Evolutionary conservation across 2,888 invertebrate species (phyloP).

Genomic region (Acrocyrtus sp.): DNA sequence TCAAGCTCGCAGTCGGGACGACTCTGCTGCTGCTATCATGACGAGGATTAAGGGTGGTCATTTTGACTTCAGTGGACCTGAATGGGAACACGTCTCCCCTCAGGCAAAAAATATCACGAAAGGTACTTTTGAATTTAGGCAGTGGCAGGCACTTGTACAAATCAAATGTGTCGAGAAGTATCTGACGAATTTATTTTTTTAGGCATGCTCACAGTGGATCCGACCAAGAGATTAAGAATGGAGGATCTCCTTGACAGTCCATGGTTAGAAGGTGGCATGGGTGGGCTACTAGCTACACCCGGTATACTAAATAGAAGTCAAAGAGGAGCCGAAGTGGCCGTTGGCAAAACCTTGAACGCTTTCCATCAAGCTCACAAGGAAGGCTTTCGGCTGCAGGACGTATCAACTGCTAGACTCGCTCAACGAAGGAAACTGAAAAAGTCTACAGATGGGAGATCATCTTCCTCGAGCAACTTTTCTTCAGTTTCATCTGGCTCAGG

Average conservation of each 20-base stretch:
- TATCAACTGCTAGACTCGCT: constrained; percentile 76
- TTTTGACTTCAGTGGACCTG: constrained; percentile 78
- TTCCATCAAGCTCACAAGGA: constrained; percentile 76
- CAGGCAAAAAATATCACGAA: constrained; percentile 80
- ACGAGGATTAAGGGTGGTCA: constrained; percentile 81
- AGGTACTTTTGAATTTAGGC: constrained; percentile 66
- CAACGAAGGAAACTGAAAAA: constrained; percentile 74
- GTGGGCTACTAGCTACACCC: constrained; percentile 70
- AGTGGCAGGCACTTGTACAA: too few species aligned
- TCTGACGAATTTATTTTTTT: constrained; percentile 10
- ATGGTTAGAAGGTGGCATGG: constrained; percentile 72
- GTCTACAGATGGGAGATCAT: constrained; percentile 67
- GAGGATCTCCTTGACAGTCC: constrained; percentile 74
- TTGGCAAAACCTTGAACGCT: constrained; percentile 75
- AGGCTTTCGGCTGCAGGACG: constrained; percentile 80
- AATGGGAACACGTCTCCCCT: constrained; percentile 79
- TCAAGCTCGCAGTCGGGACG: constrained; percentile 76
- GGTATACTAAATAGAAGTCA: constrained; percentile 69
- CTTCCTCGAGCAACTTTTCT: constrained; percentile 68
- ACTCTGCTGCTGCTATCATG: constrained; percentile 81
- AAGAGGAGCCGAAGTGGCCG: constrained; percentile 69
- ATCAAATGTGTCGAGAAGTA: background rate
- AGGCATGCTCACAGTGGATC: constrained; percentile 83
- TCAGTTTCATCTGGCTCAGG: constrained; percentile 65
- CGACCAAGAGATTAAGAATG: constrained; percentile 77